Conservation (phyloP, 2,113 vertebrate species). For the Macquaria ambigua region DNA sequence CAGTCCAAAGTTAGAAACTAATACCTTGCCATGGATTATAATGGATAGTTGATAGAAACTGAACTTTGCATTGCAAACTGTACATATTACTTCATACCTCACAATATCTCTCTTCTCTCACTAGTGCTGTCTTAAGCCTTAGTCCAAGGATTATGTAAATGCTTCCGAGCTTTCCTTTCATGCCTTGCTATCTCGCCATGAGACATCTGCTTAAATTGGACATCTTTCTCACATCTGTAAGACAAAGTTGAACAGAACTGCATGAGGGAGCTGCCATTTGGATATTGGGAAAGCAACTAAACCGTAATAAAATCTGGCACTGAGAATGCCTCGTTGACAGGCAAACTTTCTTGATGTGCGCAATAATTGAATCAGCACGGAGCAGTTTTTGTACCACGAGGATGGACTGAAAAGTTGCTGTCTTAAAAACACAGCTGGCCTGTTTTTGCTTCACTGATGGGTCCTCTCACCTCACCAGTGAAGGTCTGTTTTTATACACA, state of each 20-base stretch:
- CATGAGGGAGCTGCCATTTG: conserved; percentile 77
- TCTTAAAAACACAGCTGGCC: conserved; percentile 62
- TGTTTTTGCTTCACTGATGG: conserved; percentile 40
- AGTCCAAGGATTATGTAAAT: conserved; percentile 76
- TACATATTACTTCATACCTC: conserved; percentile 72
- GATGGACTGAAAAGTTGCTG: conserved; percentile 63
- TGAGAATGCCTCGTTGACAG: conserved; percentile 41
- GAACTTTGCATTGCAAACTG: conserved; percentile 79
- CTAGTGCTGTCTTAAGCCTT: conserved; percentile 69
- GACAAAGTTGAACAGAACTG: conserved; percentile 67
- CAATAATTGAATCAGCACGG: conserved; percentile 52
- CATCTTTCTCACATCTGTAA: conserved; percentile 69
- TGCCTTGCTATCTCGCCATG: conserved; percentile 58
- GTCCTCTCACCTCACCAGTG: conserved; percentile 36
- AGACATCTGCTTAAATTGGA: conserved; percentile 69
- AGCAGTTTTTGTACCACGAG: conserved; percentile 45
- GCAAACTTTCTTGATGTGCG: conserved; percentile 33
- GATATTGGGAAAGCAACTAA: conserved; percentile 60
- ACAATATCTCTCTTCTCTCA: conserved; percentile 59
- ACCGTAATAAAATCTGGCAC: conserved; percentile 42
- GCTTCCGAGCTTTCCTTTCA: conserved; percentile 52
- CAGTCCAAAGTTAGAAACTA: conserved; percentile 64
- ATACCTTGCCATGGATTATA: conserved; percentile 67
- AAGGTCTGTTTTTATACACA: conserved; percentile 71
- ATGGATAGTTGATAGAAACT: conserved; percentile 76